Evolutionary conservation across 2,888 invertebrate genomes (phyloP).

Genomic region (Volucella bombylans): DNA sequence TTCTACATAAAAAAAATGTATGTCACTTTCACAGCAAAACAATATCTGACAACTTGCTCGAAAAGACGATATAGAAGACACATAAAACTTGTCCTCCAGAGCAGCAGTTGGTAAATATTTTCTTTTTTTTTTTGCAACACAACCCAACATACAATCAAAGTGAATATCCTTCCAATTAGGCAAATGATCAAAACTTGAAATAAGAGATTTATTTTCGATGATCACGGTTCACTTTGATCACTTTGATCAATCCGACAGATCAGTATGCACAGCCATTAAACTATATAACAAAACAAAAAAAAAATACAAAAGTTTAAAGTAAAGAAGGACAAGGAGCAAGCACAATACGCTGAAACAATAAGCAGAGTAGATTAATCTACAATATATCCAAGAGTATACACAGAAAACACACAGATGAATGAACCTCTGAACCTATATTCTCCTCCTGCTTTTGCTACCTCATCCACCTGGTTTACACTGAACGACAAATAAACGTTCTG

Average conservation of each 20-base stretch:
- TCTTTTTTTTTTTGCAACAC: neutral
- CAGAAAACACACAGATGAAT: conserved; percentile 50
- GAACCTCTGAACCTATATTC: conserved; percentile 56
- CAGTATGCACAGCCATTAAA: conserved; percentile 29
- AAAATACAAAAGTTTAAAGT: conserved; percentile 34
- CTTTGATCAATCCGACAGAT: conserved; percentile 57
- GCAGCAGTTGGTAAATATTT: neutral
- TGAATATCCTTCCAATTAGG: conserved; percentile 47
- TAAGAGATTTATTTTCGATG: conserved; percentile 17
- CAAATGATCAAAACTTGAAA: conserved; percentile 20
- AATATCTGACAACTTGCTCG: conserved; percentile 29
- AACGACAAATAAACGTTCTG: conserved; percentile 35
- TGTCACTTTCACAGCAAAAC: conserved; percentile 52
- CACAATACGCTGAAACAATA: conserved; percentile 13
- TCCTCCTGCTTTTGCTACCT: conserved; percentile 7
- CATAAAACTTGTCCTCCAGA: no score
- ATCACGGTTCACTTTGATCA: conserved; percentile 56
- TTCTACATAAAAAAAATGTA: conserved; percentile 44
- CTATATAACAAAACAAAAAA: no score
- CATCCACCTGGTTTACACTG: conserved; percentile 37
- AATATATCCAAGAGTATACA: conserved; percentile 15
- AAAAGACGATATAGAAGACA: neutral
- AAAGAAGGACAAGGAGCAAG: conserved; percentile 27
- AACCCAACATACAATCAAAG: conserved; percentile 4
- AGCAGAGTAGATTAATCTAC: conserved; percentile 4